Conservation (phyloP, 2,113 vertebrate species). For the Uropsilus gracilis region DNA sequence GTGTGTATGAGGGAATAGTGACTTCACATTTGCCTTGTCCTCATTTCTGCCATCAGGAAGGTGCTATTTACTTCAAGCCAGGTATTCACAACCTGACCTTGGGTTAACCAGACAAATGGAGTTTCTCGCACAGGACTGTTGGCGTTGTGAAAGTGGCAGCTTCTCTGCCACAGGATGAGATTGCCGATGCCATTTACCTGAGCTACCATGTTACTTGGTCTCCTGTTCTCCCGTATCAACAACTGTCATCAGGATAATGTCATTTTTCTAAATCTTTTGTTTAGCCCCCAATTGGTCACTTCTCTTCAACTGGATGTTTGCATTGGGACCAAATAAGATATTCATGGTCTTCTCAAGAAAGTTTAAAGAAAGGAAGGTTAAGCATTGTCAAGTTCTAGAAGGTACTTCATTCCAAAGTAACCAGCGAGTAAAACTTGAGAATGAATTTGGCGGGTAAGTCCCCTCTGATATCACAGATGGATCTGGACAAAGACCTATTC, state of each 20-base stretch:
- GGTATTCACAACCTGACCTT: conserved; percentile 49
- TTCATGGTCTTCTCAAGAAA: conserved; percentile 28
- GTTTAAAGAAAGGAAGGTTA: neutral
- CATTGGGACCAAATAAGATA: conserved; percentile 37
- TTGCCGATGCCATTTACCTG: conserved; percentile 25
- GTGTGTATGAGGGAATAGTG: neutral
- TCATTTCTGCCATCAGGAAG: conserved; percentile 54
- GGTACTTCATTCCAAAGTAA: conserved; percentile 35
- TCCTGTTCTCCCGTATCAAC: neutral
- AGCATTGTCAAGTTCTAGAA: conserved; percentile 16
- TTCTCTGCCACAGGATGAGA: neutral
- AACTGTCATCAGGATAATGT: conserved; percentile 38
- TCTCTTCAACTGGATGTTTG: conserved; percentile 38
- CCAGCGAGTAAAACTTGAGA: neutral
- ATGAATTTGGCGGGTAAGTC: conserved; percentile 6
- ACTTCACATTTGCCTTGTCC: conserved; percentile 39
- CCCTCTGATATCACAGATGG: neutral
- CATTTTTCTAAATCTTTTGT: conserved; percentile 24
- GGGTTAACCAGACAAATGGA: conserved; percentile 32
- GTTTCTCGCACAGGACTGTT: conserved; percentile 48
- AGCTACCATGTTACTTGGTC: neutral
- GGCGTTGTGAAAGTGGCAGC: conserved; percentile 7
- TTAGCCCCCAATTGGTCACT: neutral
- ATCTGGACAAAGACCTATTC: neutral
- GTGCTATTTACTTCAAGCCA: conserved; percentile 51